A percentile compares a stretch with the other conserved stretches of the same genome.
Evolutionary conservation across 2,113 vertebrate genomes (phyloP).

Genomic region (Xenopus borealis): DNA sequence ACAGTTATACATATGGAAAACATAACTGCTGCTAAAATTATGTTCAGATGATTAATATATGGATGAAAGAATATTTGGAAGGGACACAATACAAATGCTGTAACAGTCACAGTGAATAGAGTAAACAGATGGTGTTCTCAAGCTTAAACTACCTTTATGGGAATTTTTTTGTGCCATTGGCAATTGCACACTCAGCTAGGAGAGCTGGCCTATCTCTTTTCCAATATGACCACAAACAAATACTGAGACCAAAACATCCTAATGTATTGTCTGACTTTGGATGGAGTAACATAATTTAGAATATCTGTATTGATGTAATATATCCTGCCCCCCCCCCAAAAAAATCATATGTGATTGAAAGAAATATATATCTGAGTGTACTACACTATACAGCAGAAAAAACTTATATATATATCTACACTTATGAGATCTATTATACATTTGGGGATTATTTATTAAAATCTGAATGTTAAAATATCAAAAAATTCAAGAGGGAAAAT

Average conservation of each 20-base stretch:
- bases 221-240: conserved; percentile 12
- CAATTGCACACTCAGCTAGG: conserved; percentile 65
- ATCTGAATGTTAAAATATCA: too few species aligned
- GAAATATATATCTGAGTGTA: too few species aligned
- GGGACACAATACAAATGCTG: conserved; percentile 67
- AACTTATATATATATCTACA: too few species aligned
- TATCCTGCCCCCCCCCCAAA: too few species aligned
- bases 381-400: too few species aligned
- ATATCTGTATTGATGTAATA: too few species aligned
- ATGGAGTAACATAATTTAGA: too few species aligned
- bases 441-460: too few species aligned
- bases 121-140: conserved; percentile 74
- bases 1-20: not conserved
- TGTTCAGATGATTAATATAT: conserved; percentile 65
- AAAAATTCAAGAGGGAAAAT: too few species aligned
- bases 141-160: conserved; percentile 69
- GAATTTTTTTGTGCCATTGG: conserved; percentile 70
- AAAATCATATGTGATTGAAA: too few species aligned
- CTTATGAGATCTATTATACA: too few species aligned
- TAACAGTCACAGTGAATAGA: conserved; percentile 60
- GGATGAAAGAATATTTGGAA: conserved; percentile 67
- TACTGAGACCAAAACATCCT: conserved; percentile 8
- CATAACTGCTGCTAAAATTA: conserved; percentile 8
- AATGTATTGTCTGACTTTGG: not conserved
- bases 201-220: conserved; percentile 56